Base-by-base conservation (phyloP, 2,113 vertebrate genomes). In the Nerophis lumbriciformis region DNA sequence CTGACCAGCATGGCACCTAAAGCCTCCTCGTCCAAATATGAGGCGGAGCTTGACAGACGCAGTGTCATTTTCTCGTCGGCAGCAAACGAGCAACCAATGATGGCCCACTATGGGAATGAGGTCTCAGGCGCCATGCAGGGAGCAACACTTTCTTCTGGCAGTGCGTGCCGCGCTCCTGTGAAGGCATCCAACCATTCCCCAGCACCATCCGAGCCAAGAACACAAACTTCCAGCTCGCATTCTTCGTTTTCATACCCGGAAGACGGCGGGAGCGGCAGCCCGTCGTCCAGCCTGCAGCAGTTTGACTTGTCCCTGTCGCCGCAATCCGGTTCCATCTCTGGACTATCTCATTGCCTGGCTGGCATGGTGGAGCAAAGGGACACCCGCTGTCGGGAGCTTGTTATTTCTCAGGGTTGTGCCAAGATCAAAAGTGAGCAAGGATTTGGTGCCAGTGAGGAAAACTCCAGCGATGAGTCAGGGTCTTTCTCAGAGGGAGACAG, bases 371-470 rank as follows among this genome's bases (percentile, higher is more conserved):
- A 97, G 82, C 93, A 94, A 80, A 94, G 94, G 87, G 97, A 97
- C n/a, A 5, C 11, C 13, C 88, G 90, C 6, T 90, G 92, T n/a
- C 86, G 91, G 68, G 94, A 90, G 58, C 94, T 97, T 13, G 85
- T 90, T 61, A 85, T 96, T 80, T 97, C 94, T 75, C 92, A 93
- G 8, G 93, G 90, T 78, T 92, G 93, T 68, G 92, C 96, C 88
- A 95, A 96, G 83, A 98, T 99, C 89, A 99, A 99, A 92, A 98
- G 94, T 85, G 97, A 99, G 94, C 96, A 95, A 91, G 96, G 95
- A 61, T 99, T 98, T 21, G 95, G 93, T 91, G 96, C 93, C 93
- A 57, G 55, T 19, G 55, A 39, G 12, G 55, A 94, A 98, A 99
- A 99, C 92, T 99, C 97, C 80, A 99, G 97, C 66, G 97, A 99